Base-by-base conservation (phyloP, 2,888 invertebrate species). In the Eudasyphora cyanicolor region DNA sequence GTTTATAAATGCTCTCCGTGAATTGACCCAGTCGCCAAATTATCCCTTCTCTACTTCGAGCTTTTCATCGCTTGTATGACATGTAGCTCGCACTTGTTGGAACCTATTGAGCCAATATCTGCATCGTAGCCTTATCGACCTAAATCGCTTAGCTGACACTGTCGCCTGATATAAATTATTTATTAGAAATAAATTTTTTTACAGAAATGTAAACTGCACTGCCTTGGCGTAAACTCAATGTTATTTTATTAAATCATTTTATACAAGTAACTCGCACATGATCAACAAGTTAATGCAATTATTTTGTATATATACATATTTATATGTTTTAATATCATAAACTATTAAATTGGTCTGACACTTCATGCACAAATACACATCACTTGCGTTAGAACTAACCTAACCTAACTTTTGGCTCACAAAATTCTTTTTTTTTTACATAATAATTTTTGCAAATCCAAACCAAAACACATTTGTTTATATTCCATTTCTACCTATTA, bases 401-500 rank as follows among this genome's bases (percentile, higher is more conserved):
- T 51, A 60, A 14, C n/a, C 29, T 27, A 29, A 62, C n/a, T 64
- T 64, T 64, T 35, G 64, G 64, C 64, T 21, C 10, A 1, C 64
- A 64, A 64, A 62, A 64, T 64, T 64, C 3, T 75, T 62, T 35
- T 62, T 7, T 49, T 42, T 17, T 10, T 12, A 38, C 54, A 74
- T 29, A n/a, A 35, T 10, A 51, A 29, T 49, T 57, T 45, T 35
- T 60, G 38, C 45, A 38, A 38, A 32, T 70, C 70, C n/a, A 70
- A 70, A 49, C 6, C 49, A 29, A 49, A 29, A 49, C 21, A 45
- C 24, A 49, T 69, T 35, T 42, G 27, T 62, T 51, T 73, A 64
- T 71, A 35, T 64, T 17, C 51, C 38, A 45, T 62, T 49, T 79
- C 51, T 54, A 62, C 35, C 57, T 77, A 49, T 73, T 42, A 45